These are phyloP conservation scores for Malthinus seriepunctatus DNA, from an alignment of 2,888 invertebrate genomes.

Conservation along the genomic window DNA sequence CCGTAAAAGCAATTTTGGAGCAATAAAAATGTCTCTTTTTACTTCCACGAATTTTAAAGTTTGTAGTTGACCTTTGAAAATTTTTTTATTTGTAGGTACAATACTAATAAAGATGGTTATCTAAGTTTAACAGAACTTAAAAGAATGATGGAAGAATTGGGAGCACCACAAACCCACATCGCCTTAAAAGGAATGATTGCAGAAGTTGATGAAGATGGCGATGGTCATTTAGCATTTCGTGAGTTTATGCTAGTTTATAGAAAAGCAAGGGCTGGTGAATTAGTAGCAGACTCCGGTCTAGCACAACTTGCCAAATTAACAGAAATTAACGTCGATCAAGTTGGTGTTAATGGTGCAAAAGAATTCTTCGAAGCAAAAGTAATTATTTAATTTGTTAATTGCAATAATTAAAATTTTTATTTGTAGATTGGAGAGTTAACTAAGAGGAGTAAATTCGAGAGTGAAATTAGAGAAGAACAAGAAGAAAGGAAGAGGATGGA, in stretches of 20 bases:
- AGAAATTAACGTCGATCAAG: conserved; percentile 92
- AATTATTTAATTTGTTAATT: conserved; percentile 22
- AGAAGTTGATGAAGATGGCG: conserved; percentile 86
- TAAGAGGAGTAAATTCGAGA: conserved; percentile 85
- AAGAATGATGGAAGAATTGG: conserved; percentile 95
- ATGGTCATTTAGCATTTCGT: conserved; percentile 86
- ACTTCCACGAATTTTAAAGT: too few species aligned
- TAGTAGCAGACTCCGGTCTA: conserved; percentile 84
- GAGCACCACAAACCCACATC: conserved; percentile 94
- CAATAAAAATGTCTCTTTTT: too few species aligned
- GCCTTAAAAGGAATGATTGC: conserved; percentile 94
- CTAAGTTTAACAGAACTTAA: conserved; percentile 90
- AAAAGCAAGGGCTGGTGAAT: conserved; percentile 90
- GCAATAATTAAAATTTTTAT: neutral
- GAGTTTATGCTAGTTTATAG: conserved; percentile 83
- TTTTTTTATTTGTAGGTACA: conserved; percentile 70
- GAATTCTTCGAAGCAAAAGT: conserved; percentile 95
- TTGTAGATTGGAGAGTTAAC: conserved; percentile 79
- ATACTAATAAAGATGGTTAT: conserved; percentile 85
- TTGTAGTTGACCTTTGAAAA: too few species aligned
- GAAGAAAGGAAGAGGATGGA: conserved; percentile 83
- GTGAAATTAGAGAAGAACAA: conserved; percentile 90
- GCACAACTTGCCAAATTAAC: conserved; percentile 83
- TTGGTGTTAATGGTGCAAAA: conserved; percentile 93
- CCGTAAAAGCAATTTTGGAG: too few species aligned